phyloP scores from a whole-genome alignment of 2,797 vertebrate genomes.

The Anguilla marmorata region DNA sequence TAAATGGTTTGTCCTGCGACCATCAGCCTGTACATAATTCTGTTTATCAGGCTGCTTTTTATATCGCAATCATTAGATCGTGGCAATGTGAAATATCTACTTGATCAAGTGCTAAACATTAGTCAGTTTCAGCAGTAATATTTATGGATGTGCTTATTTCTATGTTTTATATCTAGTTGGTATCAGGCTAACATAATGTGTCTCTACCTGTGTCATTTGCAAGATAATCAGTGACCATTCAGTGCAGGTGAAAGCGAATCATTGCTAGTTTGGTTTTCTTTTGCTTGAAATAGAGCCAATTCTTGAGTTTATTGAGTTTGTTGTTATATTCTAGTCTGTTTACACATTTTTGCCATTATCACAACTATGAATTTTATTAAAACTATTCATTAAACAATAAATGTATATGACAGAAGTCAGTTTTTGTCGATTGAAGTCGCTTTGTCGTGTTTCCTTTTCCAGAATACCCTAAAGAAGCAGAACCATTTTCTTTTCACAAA shows the following conservation, averaged over 20 bases:
- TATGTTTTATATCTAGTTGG: background rate
- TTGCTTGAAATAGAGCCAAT: background rate
- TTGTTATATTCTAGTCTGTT: background rate
- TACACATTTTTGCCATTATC: background rate
- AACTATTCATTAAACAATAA: too few relatives aligned
- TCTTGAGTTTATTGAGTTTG: too few relatives aligned
- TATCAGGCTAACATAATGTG: background rate
- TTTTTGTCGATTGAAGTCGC: too few relatives aligned
- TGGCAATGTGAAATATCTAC: background rate
- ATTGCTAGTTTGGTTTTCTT: background rate
- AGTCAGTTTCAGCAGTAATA: background rate
- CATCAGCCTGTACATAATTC: background rate
- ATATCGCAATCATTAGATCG: background rate
- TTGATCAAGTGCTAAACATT: background rate
- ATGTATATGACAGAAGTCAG: too few relatives aligned
- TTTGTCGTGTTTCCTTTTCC: conserved; percentile 41
- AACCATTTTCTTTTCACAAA: conserved; percentile 58
- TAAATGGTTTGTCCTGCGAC: background rate
- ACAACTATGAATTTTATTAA: too few relatives aligned
- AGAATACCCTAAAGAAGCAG: conserved; percentile 48
- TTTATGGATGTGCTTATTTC: background rate
- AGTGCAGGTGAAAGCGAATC: background rate
- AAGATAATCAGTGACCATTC: background rate
- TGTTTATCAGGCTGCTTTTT: background rate
- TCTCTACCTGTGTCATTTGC: background rate